Base-by-base conservation (phyloP, 1,140 invertebrate genomes). In the Scylla paramamosain region DNA sequence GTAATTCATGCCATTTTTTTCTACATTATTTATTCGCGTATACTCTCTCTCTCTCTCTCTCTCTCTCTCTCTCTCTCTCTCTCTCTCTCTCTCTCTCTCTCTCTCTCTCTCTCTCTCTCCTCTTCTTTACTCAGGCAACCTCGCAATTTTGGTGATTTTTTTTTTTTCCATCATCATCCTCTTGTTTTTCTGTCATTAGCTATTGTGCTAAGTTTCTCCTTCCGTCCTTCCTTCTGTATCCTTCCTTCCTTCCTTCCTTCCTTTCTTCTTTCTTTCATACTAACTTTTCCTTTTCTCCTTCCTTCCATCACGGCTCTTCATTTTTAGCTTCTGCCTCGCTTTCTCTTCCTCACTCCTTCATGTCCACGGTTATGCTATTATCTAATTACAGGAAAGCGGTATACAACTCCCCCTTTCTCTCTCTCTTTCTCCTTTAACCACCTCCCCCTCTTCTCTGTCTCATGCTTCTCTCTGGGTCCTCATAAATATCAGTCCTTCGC, bases 371-470 rank as follows among this genome's bases (percentile, higher is more conserved):
- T 77, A n/a, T n/a, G 25, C n/a, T 8, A n/a, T 77, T n/a, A 77
- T 77, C 20, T n/a, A 77, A 77, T 77, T 77, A 77, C 12, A 77
- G 67, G n/a, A n/a, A 77, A 77, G 67, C 8, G 25, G 67, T 77
- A n/a, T 25, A 14, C 7, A 77, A 25, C 20, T 52, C 89, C 46
- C 89, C n/a, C 32, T 90, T 39, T 48, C 88, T 90, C 32, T 90
- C 88, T 90, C 88, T 48, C 32, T 90, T 39, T 90, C 88, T 90
- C 88, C n/a, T n/a, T 90, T 39, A 7, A 6, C n/a, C 88, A 46
- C 88, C n/a, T 48, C 45, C 46, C n/a, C 46, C 46, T 52, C 46
- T 4, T 48, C 46, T 46, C 45, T 90, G 8, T 88, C 45, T 45
- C 45, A 16, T n/a, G 0, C 88, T 89, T 12, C 3, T 87, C 84